These are phyloP conservation scores for Daktulosphaira vitifoliae DNA, from an alignment of 1,140 invertebrate genomes.

Conservation along the genomic window DNA sequence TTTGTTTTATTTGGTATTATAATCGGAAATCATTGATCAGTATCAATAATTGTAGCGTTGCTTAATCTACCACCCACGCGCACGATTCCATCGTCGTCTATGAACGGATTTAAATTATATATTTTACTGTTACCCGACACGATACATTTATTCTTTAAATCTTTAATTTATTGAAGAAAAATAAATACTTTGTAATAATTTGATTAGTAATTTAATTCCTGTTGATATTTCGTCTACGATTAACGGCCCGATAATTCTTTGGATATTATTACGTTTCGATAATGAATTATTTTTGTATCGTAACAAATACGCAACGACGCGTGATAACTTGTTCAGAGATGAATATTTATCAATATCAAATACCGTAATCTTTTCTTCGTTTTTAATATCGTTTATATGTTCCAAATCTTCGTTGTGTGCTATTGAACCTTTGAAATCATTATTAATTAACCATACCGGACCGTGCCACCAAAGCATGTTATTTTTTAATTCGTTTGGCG, in stretches of 20 bases:
- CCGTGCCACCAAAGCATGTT: slow-evolving; percentile 37
- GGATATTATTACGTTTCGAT: neutral
- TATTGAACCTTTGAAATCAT: too few species aligned
- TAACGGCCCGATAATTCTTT: neutral
- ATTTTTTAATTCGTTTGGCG: slow-evolving; percentile 34
- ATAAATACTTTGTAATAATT: neutral
- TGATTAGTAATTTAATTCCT: neutral
- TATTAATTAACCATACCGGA: slow-evolving; percentile 1
- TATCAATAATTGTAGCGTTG: neutral
- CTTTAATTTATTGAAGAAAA: neutral
- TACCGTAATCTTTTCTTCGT: too few species aligned
- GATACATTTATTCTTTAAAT: neutral
- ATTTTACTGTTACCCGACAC: neutral
- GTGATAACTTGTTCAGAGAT: neutral
- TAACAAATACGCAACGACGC: neutral
- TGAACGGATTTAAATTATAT: slow-evolving; percentile 4
- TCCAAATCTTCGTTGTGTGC: too few species aligned
- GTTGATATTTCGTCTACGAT: neutral
- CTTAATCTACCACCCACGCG: slow-evolving; percentile 6
- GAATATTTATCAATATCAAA: neutral
- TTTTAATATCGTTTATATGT: too few species aligned
- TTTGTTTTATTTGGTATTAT: neutral
- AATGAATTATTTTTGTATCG: neutral
- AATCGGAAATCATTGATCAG: slow-evolving; percentile 1
- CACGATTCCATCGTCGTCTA: neutral